These are phyloP conservation scores for Pseudomugil tenellus DNA, from an alignment of 2,797 vertebrate genomes.

Conservation along the genomic window DNA sequence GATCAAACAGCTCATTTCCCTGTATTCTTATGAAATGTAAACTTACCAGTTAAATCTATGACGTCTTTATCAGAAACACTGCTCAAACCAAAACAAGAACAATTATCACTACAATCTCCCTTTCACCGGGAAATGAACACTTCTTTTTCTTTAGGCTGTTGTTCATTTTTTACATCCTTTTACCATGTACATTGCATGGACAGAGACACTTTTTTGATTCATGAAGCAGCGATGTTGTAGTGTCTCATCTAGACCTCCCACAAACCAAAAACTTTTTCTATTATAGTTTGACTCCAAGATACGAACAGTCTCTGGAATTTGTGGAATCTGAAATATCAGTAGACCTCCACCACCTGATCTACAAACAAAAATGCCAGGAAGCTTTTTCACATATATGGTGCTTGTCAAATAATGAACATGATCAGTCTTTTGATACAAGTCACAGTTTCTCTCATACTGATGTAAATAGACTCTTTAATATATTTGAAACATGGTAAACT, in stretches of 20 bases:
- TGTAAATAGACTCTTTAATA: constrained; percentile 36
- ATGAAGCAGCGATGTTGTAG: too few relatives aligned
- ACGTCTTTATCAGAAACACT: not conserved
- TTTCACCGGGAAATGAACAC: not conserved
- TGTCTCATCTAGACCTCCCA: constrained; percentile 25
- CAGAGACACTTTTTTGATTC: too few relatives aligned
- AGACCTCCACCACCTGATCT: constrained; percentile 17
- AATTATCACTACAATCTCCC: not conserved
- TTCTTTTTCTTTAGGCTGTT: not conserved
- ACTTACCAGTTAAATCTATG: not conserved
- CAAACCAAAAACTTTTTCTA: constrained; percentile 3
- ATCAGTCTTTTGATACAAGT: constrained; percentile 31
- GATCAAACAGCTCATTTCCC: not conserved
- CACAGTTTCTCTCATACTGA: constrained; percentile 30
- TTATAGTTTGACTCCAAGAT: constrained; percentile 10
- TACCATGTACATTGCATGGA: too few relatives aligned
- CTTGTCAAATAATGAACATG: constrained; percentile 24
- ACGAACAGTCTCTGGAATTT: constrained; percentile 32
- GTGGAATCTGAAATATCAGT: constrained; percentile 18
- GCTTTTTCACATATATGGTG: constrained; percentile 40
- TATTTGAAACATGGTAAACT: constrained; percentile 25
- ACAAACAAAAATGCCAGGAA: not conserved
- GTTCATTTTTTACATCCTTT: too few relatives aligned
- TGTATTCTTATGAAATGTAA: not conserved
- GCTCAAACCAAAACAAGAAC: not conserved